Conservation (phyloP, 2,797 vertebrate species). For the Kryptopterus vitreolus region DNA sequence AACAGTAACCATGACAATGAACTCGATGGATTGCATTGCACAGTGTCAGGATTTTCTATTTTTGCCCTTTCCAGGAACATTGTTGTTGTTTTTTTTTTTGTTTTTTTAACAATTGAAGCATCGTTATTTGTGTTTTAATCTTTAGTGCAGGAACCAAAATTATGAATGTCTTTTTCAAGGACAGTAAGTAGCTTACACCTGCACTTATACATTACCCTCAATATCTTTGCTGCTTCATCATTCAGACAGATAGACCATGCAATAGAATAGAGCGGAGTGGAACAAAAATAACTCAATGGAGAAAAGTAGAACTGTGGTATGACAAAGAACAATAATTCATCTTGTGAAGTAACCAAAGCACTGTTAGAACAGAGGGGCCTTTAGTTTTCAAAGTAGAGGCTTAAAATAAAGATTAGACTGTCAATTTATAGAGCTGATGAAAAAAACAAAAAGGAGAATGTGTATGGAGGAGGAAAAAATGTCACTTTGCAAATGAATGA, state of each 20-base stretch:
- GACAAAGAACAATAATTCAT: slow-evolving; percentile 7
- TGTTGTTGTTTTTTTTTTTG: too few relatives aligned
- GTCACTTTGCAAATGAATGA: slow-evolving; percentile 28
- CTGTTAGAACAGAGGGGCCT: not conserved
- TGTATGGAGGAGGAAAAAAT: slow-evolving; percentile 5
- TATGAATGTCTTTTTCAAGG: not conserved
- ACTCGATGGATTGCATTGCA: slow-evolving; percentile 35
- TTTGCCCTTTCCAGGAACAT: slow-evolving; percentile 9
- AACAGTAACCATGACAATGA: slow-evolving; percentile 45
- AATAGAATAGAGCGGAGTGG: not conserved
- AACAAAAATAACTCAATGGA: slow-evolving; percentile 31
- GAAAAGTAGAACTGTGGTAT: slow-evolving; percentile 11
- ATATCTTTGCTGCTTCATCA: slow-evolving; percentile 15
- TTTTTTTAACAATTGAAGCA: not conserved
- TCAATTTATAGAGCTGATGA: slow-evolving; percentile 5
- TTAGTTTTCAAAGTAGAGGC: slow-evolving; percentile 30
- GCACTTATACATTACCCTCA: slow-evolving; percentile 8
- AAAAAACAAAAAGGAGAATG: not conserved
- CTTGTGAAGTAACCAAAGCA: slow-evolving; percentile 3
- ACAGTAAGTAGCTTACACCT: slow-evolving; percentile 6
- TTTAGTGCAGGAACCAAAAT: not conserved
- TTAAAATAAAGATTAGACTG: slow-evolving; percentile 26
- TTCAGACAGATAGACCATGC: slow-evolving; percentile 15
- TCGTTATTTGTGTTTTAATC: slow-evolving; percentile 2
- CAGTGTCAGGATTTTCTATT: slow-evolving; percentile 29